Evolutionary conservation across 1,140 invertebrate species (phyloP), one percentile per base, ranked within the genome.

Genomic region (Apis florea): DNA sequence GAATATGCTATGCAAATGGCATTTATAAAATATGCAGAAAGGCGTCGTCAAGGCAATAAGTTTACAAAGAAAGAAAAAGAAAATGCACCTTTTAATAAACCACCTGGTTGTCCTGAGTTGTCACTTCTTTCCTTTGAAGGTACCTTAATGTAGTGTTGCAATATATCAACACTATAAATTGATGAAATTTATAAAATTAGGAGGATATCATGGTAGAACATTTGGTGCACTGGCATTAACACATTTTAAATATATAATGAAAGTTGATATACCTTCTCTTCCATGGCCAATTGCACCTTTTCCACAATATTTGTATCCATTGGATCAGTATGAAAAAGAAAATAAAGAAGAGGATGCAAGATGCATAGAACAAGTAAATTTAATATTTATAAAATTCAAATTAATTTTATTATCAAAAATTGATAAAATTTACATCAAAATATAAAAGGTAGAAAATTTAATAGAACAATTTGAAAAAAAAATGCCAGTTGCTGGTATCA

Each of bases 11-110:
- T 82, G 56, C 79, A 82, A 69, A 56, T 66, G 53, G 73, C 79
- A 54, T 82, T 82, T 31, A 77, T 82, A 54, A 82, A 82, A 77
- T 77, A 82, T n/a, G 79, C 64, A 17, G 79, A 77, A 24, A 76
- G 49, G 54, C 54, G n/a, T 47, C 79, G 79, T 26, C 21, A 49
- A 26, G 64, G 56, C 19, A 19, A 31, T 21, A n/a, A 13, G 19
- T 69, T 77, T 15, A 68, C 79, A 26, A 26, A 82, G 0, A 66
- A 82, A 69, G 79, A 82, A 63, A 82, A 77, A 19, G 24, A 76
- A 40, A 77, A 13, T 49, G 73, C 79, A 26, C 47, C 5, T 1
- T 69, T n/a, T 63, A 82, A 82, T 63, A 69, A 77, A 54, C 73
- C 79, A 63, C 79, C 79, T 24, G 79, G 79, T 40, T 82, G 79